These are phyloP conservation scores for Atopsyche davidsoni DNA, from an alignment of 1,140 invertebrate species.

Conservation along the genomic window DNA sequence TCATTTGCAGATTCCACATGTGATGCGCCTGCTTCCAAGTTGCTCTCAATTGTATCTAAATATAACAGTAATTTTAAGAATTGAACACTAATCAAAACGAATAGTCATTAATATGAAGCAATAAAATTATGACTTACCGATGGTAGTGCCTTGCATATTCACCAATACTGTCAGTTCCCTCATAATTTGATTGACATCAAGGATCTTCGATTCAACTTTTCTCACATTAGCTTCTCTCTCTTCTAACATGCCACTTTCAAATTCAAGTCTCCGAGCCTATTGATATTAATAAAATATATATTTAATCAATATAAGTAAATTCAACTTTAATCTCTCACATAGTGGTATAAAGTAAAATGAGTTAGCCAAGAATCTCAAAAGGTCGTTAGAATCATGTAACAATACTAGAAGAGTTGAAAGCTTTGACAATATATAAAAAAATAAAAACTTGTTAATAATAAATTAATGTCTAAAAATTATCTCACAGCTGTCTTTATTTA, in stretches of 20 bases:
- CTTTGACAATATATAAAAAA: no score
- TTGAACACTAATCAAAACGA: constrained; percentile 8
- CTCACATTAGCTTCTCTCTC: constrained; percentile 68
- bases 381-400: no score
- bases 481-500: no score
- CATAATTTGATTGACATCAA: constrained; percentile 91
- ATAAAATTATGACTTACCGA: constrained; percentile 60
- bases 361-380: no score
- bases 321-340: no score
- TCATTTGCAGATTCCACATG: constrained; percentile 72
- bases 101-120: constrained; percentile 3
- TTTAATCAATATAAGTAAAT: no score
- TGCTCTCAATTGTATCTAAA: constrained; percentile 82
- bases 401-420: no score
- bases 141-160: constrained; percentile 70
- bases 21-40: constrained; percentile 70
- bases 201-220: constrained; percentile 76
- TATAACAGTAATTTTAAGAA: constrained; percentile 31
- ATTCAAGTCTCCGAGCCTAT: constrained; percentile 56
- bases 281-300: no score
- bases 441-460: no score
- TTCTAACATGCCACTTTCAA: constrained; percentile 67
- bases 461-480: no score
- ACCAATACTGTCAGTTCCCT: constrained; percentile 76
- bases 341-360: no score